A percentile compares a stretch with the other conserved stretches of the same genome.
Conservation (phyloP, 1,140 invertebrate species). For the Eupristina koningsbergeri region DNA sequence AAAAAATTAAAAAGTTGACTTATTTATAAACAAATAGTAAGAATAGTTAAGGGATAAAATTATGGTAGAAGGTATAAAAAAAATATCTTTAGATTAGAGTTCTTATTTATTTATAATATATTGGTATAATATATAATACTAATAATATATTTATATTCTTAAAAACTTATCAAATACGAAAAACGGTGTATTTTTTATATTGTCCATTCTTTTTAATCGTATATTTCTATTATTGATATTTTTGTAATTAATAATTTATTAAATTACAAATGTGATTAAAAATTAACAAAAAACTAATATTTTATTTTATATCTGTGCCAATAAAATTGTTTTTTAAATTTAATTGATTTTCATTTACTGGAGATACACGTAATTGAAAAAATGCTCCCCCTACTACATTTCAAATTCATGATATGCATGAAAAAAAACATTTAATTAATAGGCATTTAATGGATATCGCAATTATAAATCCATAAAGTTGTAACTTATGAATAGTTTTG, state of each 20-base stretch:
- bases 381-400: background rate
- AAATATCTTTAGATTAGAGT: too few relatives aligned
- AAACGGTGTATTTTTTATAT: background rate
- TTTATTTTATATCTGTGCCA: constrained; percentile 29
- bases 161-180: background rate
- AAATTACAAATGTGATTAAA: background rate
- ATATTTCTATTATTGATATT: background rate
- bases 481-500: background rate
- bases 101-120: background rate
- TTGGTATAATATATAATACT: background rate
- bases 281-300: background rate
- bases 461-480: background rate
- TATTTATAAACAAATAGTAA: too few relatives aligned
- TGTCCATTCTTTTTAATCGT: background rate
- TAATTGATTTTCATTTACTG: constrained; percentile 22
- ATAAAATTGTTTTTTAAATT: constrained; percentile 10
- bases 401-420: background rate
- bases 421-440: background rate
- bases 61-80: too few relatives aligned
- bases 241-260: background rate
- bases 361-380: background rate
- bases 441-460: too few relatives aligned
- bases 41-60: too few relatives aligned
- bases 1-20: too few relatives aligned
- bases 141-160: background rate